phyloP scores from a whole-genome alignment of 2,888 invertebrate species.

The Hirtodrosophila alboralis region DNA sequence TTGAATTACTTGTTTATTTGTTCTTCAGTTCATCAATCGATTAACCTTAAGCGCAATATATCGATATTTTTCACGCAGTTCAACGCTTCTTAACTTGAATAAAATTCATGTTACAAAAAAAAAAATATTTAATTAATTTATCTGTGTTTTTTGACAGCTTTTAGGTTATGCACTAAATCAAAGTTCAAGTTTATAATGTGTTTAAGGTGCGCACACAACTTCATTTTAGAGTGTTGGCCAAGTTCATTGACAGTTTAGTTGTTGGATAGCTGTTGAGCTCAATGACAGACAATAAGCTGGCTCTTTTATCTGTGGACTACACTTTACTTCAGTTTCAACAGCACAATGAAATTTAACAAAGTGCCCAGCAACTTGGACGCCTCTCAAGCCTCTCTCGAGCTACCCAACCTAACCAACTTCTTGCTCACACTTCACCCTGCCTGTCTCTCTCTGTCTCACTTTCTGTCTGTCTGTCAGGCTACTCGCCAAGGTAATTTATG shows the following conservation, averaged over 20 bases:
- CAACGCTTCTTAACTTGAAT: no score
- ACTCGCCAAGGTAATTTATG: constrained; percentile 60
- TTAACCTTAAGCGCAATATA: no score
- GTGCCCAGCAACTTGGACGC: constrained; percentile 18
- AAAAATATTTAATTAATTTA: no score
- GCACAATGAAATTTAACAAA: constrained; percentile 43
- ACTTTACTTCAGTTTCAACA: constrained; percentile 29
- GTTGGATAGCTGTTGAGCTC: constrained; percentile 1
- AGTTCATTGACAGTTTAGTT: constrained; percentile 3
- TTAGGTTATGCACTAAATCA: no score
- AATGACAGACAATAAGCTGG: constrained; percentile 24
- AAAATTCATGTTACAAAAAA: no score
- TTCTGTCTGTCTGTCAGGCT: constrained; percentile 10
- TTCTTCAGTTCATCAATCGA: no score
- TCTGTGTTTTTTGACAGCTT: no score
- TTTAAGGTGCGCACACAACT: constrained; percentile 8
- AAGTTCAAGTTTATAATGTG: no score
- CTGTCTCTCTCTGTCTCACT: neutral
- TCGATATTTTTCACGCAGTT: no score
- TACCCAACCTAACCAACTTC: no score
- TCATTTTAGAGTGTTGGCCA: constrained; percentile 5
- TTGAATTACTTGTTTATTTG: no score
- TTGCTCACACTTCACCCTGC: neutral
- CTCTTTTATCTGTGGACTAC: constrained; percentile 25
- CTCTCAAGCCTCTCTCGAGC: constrained; percentile 1